phyloP scores from a whole-genome alignment of 1,140 invertebrate genomes.

The Halesus radiatus region DNA sequence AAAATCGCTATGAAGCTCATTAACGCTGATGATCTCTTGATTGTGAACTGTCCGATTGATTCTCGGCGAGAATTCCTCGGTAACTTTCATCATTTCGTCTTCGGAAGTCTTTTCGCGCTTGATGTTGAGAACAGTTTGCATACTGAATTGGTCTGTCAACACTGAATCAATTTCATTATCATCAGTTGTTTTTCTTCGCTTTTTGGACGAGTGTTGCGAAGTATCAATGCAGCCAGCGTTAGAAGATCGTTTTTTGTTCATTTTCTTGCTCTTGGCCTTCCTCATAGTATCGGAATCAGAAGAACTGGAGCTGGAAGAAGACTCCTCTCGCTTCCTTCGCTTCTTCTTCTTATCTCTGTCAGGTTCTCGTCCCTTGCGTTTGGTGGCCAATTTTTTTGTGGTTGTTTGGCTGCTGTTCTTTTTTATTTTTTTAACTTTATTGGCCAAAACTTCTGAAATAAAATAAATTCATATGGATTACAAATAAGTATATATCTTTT shows the following conservation, averaged over 20 bases:
- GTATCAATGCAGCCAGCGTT: too few relatives aligned
- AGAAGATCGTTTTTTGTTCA: not conserved
- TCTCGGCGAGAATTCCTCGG: constrained; percentile 31
- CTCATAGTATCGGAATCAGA: constrained; percentile 31
- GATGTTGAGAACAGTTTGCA: constrained; percentile 50
- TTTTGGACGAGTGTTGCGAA: constrained; percentile 17
- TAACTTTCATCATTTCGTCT: constrained; percentile 42
- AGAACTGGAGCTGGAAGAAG: constrained; percentile 38
- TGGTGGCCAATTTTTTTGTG: not conserved
- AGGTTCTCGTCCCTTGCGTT: constrained; percentile 1
- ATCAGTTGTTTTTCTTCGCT: not conserved
- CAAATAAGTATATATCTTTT: not conserved
- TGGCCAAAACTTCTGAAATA: constrained; percentile 7
- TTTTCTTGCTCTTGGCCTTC: not conserved
- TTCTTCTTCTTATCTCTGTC: constrained; percentile 34
- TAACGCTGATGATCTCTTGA: constrained; percentile 51
- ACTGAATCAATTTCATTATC: constrained; percentile 12
- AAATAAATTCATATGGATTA: not conserved
- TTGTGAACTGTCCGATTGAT: constrained; percentile 32
- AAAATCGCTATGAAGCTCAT: constrained; percentile 53
- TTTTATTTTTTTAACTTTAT: constrained; percentile 41
- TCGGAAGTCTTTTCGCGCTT: constrained; percentile 50
- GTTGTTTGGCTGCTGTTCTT: constrained; percentile 27
- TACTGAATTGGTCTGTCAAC: constrained; percentile 14
- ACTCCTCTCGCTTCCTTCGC: constrained; percentile 16